Conservation (phyloP, 2,113 vertebrate genomes). For the Sphaerodactylus townsendi region DNA sequence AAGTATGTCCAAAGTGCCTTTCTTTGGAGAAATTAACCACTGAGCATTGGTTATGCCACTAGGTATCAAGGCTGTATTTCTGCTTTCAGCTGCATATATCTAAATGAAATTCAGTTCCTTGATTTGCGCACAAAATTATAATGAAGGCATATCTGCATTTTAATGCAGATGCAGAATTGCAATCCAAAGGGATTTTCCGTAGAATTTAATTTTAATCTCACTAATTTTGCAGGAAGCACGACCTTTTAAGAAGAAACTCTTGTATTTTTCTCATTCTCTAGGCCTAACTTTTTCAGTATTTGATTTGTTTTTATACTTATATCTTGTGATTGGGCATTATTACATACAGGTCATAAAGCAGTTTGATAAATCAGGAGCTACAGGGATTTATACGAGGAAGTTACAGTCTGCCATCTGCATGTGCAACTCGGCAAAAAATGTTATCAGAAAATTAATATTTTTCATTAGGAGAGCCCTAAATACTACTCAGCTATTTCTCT, state of each 20-base stretch:
- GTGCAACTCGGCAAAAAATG: conserved; percentile 17
- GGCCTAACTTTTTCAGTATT: not conserved
- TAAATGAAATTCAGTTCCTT: not conserved
- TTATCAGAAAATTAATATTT: conserved; percentile 65
- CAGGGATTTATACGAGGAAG: not conserved
- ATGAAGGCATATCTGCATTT: too few relatives aligned
- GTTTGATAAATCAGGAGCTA: conserved; percentile 34
- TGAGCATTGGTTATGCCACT: not conserved
- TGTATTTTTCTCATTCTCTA: not conserved
- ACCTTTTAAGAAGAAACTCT: conserved; percentile 24
- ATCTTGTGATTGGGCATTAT: conserved; percentile 15
- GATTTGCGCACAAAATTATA: not conserved
- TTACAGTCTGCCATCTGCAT: conserved; percentile 28
- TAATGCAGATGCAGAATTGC: not conserved
- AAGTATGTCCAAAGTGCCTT: not conserved
- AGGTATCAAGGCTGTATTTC: not conserved
- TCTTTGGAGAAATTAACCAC: not conserved
- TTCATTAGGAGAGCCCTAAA: conserved; percentile 53
- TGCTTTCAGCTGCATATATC: not conserved
- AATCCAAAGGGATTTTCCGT: not conserved
- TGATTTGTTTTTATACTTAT: conserved; percentile 22
- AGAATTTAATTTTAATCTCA: not conserved
- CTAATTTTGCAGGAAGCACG: not conserved
- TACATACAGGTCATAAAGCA: conserved; percentile 34
- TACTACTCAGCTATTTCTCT: conserved; percentile 37